Evolutionary conservation across 2,113 vertebrate genomes (phyloP).

Genomic region (Columbina picui): DNA sequence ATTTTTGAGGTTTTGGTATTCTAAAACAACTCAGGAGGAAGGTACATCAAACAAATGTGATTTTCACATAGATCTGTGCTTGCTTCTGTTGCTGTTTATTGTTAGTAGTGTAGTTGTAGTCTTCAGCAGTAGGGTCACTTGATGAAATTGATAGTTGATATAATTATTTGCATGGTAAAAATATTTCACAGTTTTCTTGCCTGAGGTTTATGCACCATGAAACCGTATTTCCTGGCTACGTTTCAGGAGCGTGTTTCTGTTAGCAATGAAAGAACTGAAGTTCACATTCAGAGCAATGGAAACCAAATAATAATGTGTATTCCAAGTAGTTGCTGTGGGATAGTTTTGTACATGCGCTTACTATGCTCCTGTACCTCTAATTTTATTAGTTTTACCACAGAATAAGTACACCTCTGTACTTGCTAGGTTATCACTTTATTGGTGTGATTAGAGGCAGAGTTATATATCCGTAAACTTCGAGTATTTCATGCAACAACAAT

Average conservation of each 20-base stretch:
- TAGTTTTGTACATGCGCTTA: neutral
- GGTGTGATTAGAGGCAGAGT: neutral
- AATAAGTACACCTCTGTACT: neutral
- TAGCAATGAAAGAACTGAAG: neutral
- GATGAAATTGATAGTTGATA: neutral
- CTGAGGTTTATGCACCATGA: conserved; percentile 6
- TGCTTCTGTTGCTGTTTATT: conserved; percentile 24
- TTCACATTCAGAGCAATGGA: neutral
- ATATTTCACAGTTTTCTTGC: conserved; percentile 13
- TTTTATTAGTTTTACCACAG: neutral
- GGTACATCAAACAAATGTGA: neutral
- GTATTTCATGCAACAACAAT: neutral
- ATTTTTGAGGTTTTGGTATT: conserved; percentile 8
- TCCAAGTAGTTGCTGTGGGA: neutral
- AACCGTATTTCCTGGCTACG: neutral
- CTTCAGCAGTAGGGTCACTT: conserved; percentile 5
- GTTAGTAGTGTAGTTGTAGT: neutral
- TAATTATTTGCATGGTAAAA: conserved; percentile 46
- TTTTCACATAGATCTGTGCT: neutral
- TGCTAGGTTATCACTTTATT: neutral
- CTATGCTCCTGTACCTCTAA: neutral
- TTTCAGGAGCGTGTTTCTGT: conserved; percentile 24
- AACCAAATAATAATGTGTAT: neutral
- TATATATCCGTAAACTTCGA: neutral
- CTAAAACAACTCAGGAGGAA: neutral